phyloP scores from a whole-genome alignment of 2,113 vertebrate species.

The Hydrochoerus hydrochaeris region DNA sequence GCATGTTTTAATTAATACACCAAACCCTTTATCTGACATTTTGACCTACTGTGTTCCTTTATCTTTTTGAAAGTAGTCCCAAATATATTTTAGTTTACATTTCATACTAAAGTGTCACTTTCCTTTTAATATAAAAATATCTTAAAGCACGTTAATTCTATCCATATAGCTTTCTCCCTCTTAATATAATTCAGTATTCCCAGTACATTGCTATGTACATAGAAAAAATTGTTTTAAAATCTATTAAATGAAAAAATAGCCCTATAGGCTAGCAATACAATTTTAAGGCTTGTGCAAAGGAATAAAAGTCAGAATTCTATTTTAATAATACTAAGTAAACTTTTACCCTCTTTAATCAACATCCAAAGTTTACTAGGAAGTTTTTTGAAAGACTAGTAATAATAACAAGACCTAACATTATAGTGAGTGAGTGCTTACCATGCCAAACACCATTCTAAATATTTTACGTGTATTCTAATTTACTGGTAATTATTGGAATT shows the following conservation, averaged over 20 bases:
- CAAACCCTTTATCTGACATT: not conserved
- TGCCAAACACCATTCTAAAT: not conserved
- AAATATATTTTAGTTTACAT: constrained; percentile 5
- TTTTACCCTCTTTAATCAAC: not conserved
- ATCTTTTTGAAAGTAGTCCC: not conserved
- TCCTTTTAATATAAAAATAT: not conserved
- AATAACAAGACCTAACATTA: not conserved
- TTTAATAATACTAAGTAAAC: not conserved
- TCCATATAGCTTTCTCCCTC: not conserved
- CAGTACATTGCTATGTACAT: not conserved
- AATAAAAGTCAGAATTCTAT: not conserved
- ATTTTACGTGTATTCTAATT: not conserved
- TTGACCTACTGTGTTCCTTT: not conserved
- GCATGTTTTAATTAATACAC: not conserved
- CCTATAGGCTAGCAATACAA: not conserved
- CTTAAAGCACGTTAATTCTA: constrained; percentile 8
- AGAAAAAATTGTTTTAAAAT: not conserved
- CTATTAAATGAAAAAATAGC: constrained; percentile 25
- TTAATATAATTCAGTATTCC: not conserved
- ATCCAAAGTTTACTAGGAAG: not conserved
- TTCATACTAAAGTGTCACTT: not conserved
- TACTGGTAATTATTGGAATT: not conserved
- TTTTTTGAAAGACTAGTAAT: not conserved
- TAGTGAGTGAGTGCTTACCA: not conserved
- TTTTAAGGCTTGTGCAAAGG: not conserved